Evolutionary conservation across 1,140 invertebrate genomes (phyloP).

Genomic region (Coptotermes formosanus): DNA sequence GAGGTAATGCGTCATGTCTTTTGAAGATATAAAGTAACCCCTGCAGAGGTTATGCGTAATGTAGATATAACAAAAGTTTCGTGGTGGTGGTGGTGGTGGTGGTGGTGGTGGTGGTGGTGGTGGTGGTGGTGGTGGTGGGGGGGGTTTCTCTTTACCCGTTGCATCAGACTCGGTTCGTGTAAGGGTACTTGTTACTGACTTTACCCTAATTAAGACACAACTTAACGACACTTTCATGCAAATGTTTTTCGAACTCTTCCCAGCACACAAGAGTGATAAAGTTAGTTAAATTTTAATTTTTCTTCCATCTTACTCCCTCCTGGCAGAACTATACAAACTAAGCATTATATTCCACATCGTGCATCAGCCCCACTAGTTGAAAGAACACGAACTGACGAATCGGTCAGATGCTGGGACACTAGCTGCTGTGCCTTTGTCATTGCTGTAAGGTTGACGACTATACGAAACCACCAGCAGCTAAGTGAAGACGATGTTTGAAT

Average conservation of each 20-base stretch:
- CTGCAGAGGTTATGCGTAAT: neutral
- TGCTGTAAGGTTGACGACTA: too few relatives aligned
- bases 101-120: too few relatives aligned
- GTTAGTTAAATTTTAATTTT: constrained; percentile 1
- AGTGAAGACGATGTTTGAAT: too few relatives aligned
- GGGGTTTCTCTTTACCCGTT: neutral
- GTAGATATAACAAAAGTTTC: constrained; percentile 1
- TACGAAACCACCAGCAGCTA: too few relatives aligned
- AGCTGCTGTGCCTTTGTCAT: too few relatives aligned
- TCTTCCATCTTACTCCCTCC: neutral
- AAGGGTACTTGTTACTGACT: neutral
- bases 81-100: too few relatives aligned
- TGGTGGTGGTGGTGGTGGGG: neutral
- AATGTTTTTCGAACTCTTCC: constrained; percentile 2
- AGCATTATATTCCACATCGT: constrained; percentile 13
- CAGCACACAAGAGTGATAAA: neutral
- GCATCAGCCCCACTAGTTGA: neutral
- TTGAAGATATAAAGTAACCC: neutral
- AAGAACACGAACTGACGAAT: neutral
- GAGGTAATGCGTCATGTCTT: neutral
- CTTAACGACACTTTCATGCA: constrained; percentile 7
- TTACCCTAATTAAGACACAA: neutral
- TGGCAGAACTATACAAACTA: neutral
- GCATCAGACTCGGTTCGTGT: neutral
- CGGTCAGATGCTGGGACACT: too few relatives aligned